These are phyloP conservation scores for Drosophila chauvacae DNA, from an alignment of 1,140 invertebrate genomes.

Conservation along the genomic window DNA sequence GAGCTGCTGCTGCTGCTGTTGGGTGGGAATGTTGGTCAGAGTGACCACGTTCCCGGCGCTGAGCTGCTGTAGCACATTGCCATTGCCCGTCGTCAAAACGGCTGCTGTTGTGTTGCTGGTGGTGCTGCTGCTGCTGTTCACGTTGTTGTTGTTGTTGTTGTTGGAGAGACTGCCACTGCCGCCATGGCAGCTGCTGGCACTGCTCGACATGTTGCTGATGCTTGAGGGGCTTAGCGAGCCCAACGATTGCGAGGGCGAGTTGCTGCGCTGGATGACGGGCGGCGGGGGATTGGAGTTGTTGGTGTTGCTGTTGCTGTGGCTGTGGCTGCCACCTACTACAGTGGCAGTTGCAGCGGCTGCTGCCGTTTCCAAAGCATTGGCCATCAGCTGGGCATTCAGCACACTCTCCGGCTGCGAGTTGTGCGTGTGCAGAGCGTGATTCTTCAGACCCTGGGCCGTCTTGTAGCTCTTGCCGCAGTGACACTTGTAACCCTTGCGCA, in stretches of 20 bases:
- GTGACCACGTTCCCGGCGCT: slow-evolving; percentile 68
- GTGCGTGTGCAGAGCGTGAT: slow-evolving; percentile 88
- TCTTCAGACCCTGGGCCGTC: slow-evolving; percentile 90
- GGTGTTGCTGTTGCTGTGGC: neutral
- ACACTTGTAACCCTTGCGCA: slow-evolving; percentile 91
- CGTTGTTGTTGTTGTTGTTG: slow-evolving; percentile 44
- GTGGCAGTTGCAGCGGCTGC: slow-evolving; percentile 18
- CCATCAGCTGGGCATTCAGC: slow-evolving; percentile 68
- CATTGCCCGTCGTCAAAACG: slow-evolving; percentile 36
- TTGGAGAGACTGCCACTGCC: slow-evolving; percentile 63
- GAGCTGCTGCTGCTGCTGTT: slow-evolving; percentile 63
- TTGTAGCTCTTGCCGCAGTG: slow-evolving; percentile 94
- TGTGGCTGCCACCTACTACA: slow-evolving; percentile 18
- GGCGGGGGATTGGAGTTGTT: slow-evolving; percentile 40
- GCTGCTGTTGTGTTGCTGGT: slow-evolving; percentile 23
- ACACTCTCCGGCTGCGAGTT: slow-evolving; percentile 82
- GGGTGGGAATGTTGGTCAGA: slow-evolving; percentile 65
- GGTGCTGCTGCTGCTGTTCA: slow-evolving; percentile 15
- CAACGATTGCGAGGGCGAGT: slow-evolving; percentile 78
- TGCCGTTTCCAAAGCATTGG: slow-evolving; percentile 40
- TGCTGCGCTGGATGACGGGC: slow-evolving; percentile 70
- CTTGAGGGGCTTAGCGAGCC: slow-evolving; percentile 83
- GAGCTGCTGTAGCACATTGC: slow-evolving; percentile 71
- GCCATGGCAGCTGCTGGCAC: slow-evolving; percentile 78
- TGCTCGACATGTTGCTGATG: slow-evolving; percentile 83